Percentiles rank a stretch among this genome's conserved stretches.
phyloP scores from a whole-genome alignment of 2,888 invertebrate species.

The Cataglyphis altisquamis region DNA sequence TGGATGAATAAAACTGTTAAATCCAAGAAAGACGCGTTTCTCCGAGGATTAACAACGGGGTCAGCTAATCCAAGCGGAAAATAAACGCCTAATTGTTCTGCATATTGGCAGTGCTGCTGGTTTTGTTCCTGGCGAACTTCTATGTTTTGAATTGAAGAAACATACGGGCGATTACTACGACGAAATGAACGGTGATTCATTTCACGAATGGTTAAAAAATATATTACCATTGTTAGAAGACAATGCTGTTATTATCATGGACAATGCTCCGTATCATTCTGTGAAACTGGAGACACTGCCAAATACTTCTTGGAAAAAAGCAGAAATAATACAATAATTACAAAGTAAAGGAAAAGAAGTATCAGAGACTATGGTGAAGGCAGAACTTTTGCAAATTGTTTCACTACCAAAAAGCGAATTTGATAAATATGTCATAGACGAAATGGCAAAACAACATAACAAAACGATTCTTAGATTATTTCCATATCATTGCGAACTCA shows the following conservation, averaged over 20 bases:
- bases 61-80: slow-evolving; percentile 28
- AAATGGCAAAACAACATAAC: slow-evolving; percentile 43
- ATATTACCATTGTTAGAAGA: slow-evolving; percentile 24
- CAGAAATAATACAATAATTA: slow-evolving; percentile 28
- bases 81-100: slow-evolving; percentile 56
- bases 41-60: neutral
- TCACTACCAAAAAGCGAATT: neutral
- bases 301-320: slow-evolving; percentile 34
- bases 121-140: slow-evolving; percentile 67
- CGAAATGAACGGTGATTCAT: neutral
- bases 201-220: neutral
- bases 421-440: slow-evolving; percentile 50
- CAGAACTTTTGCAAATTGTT: slow-evolving; percentile 12
- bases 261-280: slow-evolving; percentile 19
- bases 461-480: slow-evolving; percentile 57
- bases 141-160: slow-evolving; percentile 60
- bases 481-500: slow-evolving; percentile 66
- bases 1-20: neutral
- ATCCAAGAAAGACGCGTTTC: neutral
- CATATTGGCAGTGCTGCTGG: slow-evolving; percentile 64
- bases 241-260: slow-evolving; percentile 31
- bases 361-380: slow-evolving; percentile 8
- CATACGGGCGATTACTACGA: neutral
- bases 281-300: slow-evolving; percentile 9
- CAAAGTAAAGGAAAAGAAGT: slow-evolving; percentile 3